Conservation (phyloP, 1,140 invertebrate species). For the Artemia franciscana region DNA sequence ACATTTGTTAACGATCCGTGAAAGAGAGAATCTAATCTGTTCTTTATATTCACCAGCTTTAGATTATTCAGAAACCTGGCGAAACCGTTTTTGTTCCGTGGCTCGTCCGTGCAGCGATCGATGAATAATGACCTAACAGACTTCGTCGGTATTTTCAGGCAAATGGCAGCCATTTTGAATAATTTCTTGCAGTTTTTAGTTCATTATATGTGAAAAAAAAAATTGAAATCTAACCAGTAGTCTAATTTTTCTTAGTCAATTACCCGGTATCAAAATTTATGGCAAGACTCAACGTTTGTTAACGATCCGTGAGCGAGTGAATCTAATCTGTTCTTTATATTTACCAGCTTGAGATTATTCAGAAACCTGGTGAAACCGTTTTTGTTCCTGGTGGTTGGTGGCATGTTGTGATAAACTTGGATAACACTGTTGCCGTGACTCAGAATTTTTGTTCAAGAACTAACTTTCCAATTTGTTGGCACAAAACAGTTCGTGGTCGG, state of each 20-base stretch:
- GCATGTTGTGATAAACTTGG: constrained; percentile 94
- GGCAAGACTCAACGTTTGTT: not conserved
- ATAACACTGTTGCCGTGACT: constrained; percentile 86
- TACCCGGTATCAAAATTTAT: not conserved
- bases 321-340: constrained; percentile 5
- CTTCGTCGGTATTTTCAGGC: too few species aligned
- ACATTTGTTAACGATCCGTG: not conserved
- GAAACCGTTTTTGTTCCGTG: not conserved
- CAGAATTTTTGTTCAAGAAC: constrained; percentile 91
- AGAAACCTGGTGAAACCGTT: constrained; percentile 87
- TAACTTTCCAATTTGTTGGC: constrained; percentile 88
- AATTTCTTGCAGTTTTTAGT: too few species aligned
- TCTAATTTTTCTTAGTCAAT: not conserved
- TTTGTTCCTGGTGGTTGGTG: constrained; percentile 96
- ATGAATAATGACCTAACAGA: too few species aligned
- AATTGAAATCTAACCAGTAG: too few species aligned
- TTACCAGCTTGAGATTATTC: constrained; percentile 72
- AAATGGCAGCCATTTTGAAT: too few species aligned
- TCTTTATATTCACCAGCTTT: not conserved
- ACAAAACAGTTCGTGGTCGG: constrained; percentile 82
- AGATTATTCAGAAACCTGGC: not conserved
- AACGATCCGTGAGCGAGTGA: not conserved
- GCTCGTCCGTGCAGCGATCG: not conserved
- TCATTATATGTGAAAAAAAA: too few species aligned
- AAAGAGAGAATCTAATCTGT: not conserved